A percentile compares a stretch with the other conserved stretches of the same genome.
Evolutionary conservation across 2,888 invertebrate species (phyloP).

Genomic region (Eristalis tenax): DNA sequence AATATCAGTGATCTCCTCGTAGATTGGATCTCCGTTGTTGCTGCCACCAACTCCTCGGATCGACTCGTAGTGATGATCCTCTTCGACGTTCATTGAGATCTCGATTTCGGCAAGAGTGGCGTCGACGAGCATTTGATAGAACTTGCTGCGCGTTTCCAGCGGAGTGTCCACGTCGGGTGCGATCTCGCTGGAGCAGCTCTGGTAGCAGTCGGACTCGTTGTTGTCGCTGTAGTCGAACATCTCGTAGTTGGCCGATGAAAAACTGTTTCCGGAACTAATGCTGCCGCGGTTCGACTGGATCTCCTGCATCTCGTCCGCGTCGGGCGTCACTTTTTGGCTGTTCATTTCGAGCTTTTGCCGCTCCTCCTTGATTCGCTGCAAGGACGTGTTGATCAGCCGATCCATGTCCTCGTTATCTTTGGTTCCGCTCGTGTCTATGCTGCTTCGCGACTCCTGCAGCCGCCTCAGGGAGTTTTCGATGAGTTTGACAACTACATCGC

Average conservation of each 20-base stretch:
- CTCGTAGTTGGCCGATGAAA: conserved; percentile 88
- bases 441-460: conserved; percentile 81
- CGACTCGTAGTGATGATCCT: conserved; percentile 89
- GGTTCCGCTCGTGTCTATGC: conserved; percentile 80
- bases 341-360: conserved; percentile 74
- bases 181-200: conserved; percentile 86
- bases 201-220: conserved; percentile 86
- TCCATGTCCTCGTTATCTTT: conserved; percentile 81
- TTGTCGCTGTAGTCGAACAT: conserved; percentile 87
- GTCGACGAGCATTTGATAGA: conserved; percentile 88
- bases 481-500: conserved; percentile 84
- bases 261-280: conserved; percentile 82
- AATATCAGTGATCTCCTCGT: conserved; percentile 88
- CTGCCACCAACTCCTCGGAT: conserved; percentile 80
- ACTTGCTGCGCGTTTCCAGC: conserved; percentile 85
- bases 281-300: conserved; percentile 83
- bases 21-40: conserved; percentile 86
- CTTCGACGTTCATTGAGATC: conserved; percentile 83
- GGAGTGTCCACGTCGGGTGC: conserved; percentile 82
- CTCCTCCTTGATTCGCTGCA: conserved; percentile 80
- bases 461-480: conserved; percentile 87
- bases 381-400: conserved; percentile 80
- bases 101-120: conserved; percentile 87
- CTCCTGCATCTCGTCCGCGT: conserved; percentile 81
- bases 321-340: conserved; percentile 23